A percentile compares a stretch with the other conserved stretches of the same genome.
Evolutionary conservation across 2,797 vertebrate species (phyloP).

Genomic region (Microhierax caerulescens): DNA sequence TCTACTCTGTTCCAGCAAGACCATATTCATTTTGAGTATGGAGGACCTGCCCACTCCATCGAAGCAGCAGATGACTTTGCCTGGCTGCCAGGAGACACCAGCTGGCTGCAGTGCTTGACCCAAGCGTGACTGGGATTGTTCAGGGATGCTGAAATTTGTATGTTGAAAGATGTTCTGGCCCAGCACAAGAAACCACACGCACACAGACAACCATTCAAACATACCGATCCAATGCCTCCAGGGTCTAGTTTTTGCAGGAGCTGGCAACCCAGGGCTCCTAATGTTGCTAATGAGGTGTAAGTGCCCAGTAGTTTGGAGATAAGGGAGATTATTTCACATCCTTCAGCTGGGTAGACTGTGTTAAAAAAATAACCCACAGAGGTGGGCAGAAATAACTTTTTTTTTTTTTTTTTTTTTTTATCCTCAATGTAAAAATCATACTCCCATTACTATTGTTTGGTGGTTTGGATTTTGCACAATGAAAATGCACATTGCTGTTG

Average conservation of each 20-base stretch:
- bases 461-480: background rate
- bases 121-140: accelerated
- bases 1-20: background rate
- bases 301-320: background rate
- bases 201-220: background rate
- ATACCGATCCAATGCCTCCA: background rate
- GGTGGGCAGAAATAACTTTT: background rate
- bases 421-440: background rate
- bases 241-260: background rate
- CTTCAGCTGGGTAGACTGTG: background rate
- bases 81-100: background rate
- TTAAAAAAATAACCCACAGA: background rate
- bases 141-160: background rate
- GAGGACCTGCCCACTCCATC: background rate
- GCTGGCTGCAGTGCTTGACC: background rate
- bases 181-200: accelerated
- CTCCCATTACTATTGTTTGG: background rate
- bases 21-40: background rate
- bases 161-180: background rate
- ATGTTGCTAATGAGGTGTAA: background rate
- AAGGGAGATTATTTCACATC: background rate
- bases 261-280: background rate
- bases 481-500: background rate
- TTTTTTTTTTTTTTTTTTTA: background rate
- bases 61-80: background rate